phyloP scores from a whole-genome alignment of 2,888 invertebrate genomes.

The Tenodera sinensis region DNA sequence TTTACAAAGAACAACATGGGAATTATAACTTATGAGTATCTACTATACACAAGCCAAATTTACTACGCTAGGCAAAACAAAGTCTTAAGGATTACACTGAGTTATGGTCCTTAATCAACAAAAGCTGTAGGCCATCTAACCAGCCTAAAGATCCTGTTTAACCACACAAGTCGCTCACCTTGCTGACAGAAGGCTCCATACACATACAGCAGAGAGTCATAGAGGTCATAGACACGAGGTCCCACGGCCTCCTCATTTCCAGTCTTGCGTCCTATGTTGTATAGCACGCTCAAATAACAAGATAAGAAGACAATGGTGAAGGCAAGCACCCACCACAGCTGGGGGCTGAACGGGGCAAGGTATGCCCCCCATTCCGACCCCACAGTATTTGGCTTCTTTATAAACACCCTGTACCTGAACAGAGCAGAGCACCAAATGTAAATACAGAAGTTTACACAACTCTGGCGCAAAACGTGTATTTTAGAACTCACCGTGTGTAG shows the following conservation, averaged over 20 bases:
- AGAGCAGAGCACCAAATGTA: background rate
- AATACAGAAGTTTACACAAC: too few species aligned
- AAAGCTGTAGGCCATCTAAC: too few species aligned
- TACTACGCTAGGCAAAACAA: too few species aligned
- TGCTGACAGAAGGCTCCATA: conserved; percentile 39
- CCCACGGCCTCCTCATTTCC: conserved; percentile 19
- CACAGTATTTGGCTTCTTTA: conserved; percentile 1
- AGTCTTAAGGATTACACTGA: too few species aligned
- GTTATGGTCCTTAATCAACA: too few species aligned
- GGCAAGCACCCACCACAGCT: conserved; percentile 20
- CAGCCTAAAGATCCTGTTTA: too few species aligned
- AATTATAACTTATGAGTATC: too few species aligned
- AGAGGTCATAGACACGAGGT: conserved; percentile 15
- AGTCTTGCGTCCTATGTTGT: conserved; percentile 10
- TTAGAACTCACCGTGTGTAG: conserved; percentile 28
- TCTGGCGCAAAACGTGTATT: background rate
- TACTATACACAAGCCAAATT: too few species aligned
- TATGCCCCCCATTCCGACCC: conserved; percentile 21
- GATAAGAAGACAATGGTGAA: conserved; percentile 10
- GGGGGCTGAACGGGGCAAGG: conserved; percentile 20
- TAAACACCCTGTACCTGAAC: conserved; percentile 19
- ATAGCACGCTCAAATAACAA: conserved; percentile 3
- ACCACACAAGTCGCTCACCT: conserved; percentile 30
- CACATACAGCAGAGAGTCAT: conserved; percentile 20
- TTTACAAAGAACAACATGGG: too few species aligned